Percentiles rank a stretch among this genome's conserved stretches.
These are phyloP conservation scores for Idaea biselata DNA, from an alignment of 2,888 invertebrate genomes.

Conservation along the genomic window DNA sequence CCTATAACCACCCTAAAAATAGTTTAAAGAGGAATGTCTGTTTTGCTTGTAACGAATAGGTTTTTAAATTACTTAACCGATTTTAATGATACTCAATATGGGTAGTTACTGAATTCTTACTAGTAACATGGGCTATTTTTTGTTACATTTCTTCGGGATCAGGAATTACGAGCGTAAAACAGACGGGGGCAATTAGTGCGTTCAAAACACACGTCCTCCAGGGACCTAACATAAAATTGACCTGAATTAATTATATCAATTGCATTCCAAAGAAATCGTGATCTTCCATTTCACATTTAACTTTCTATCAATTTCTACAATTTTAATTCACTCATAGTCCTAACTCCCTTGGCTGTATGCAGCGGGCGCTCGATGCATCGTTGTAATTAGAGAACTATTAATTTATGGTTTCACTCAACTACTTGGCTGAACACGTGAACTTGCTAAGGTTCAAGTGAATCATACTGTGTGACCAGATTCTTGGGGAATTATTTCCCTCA, in stretches of 20 bases:
- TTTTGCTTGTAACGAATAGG: too few species aligned
- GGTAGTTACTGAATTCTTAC: too few species aligned
- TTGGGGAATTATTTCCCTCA: slow-evolving; percentile 15
- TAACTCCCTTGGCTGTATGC: slow-evolving; percentile 14
- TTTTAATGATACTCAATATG: too few species aligned
- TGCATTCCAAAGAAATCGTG: slow-evolving; percentile 2
- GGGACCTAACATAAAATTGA: not conserved
- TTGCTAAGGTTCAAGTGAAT: slow-evolving; percentile 56
- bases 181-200: not conserved
- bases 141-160: too few species aligned
- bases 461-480: slow-evolving; percentile 47
- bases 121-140: too few species aligned
- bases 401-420: slow-evolving; percentile 59
- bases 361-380: slow-evolving; percentile 15
- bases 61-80: too few species aligned
- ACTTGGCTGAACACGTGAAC: slow-evolving; percentile 25
- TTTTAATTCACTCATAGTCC: slow-evolving; percentile 5
- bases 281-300: slow-evolving; percentile 1
- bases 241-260: not conserved
- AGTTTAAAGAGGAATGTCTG: too few species aligned
- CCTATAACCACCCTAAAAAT: too few species aligned
- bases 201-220: slow-evolving; percentile 3
- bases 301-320: slow-evolving; percentile 1
- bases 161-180: not conserved
- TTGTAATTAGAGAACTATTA: slow-evolving; percentile 61